phyloP scores from a whole-genome alignment of 1,140 invertebrate species.

The Drosophila busckii region DNA sequence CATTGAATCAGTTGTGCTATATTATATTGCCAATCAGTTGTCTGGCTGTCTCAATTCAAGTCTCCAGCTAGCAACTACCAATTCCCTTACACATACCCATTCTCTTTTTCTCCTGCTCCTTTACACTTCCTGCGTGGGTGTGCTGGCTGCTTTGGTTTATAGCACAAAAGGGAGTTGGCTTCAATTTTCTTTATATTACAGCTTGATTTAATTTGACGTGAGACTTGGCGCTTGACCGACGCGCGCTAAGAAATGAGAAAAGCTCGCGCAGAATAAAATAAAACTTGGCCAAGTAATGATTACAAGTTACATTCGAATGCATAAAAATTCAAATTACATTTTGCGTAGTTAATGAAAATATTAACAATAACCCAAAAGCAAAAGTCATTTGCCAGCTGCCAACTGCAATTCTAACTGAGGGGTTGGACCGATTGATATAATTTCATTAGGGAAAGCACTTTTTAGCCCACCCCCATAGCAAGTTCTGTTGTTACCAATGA shows the following conservation, averaged over 20 bases:
- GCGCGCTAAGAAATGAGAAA: constrained; percentile 46
- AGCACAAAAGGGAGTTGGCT: constrained; percentile 68
- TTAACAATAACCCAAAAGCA: constrained; percentile 61
- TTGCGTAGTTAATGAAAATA: constrained; percentile 67
- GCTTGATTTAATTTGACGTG: constrained; percentile 76
- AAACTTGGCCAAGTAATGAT: constrained; percentile 33
- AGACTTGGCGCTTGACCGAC: constrained; percentile 59
- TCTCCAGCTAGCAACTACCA: background rate
- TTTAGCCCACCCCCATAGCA: constrained; percentile 13
- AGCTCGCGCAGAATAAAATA: background rate
- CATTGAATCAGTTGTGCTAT: constrained; percentile 3
- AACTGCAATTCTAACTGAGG: constrained; percentile 18
- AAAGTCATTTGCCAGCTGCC: constrained; percentile 70
- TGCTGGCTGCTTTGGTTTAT: constrained; percentile 46
- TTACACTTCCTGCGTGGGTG: constrained; percentile 1
- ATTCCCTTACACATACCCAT: background rate
- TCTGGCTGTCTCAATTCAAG: background rate
- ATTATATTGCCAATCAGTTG: constrained; percentile 62
- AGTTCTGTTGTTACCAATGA: constrained; percentile 30
- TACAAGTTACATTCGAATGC: constrained; percentile 28
- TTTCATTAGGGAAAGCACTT: constrained; percentile 50
- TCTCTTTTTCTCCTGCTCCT: background rate
- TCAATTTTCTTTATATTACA: constrained; percentile 77
- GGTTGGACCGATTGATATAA: constrained; percentile 64
- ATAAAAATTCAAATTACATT: constrained; percentile 52